phyloP scores from a whole-genome alignment of 2,113 vertebrate genomes.

The Anarhynchus alexandrinus region DNA sequence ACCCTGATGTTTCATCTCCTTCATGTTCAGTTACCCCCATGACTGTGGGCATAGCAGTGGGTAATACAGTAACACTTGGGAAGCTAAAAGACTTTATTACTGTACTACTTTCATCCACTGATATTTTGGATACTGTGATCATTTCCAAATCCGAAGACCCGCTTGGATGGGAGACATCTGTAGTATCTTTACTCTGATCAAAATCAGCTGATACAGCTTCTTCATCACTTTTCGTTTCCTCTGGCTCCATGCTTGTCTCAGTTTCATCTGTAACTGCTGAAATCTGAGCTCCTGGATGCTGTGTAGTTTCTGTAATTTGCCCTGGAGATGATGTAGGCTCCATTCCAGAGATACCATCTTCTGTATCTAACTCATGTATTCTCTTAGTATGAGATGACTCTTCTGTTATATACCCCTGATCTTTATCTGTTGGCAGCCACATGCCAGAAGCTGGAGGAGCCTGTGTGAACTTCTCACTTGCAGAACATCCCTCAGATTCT shows the following conservation, averaged over 20 bases:
- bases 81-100: neutral
- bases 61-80: neutral
- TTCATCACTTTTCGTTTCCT: neutral
- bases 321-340: conserved; percentile 9
- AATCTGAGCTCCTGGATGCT: neutral
- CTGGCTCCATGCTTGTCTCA: neutral
- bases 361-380: neutral
- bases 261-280: neutral
- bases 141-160: conserved; percentile 35
- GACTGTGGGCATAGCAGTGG: neutral
- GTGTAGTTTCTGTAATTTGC: neutral
- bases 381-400: neutral
- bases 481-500: neutral
- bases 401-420: conserved; percentile 21
- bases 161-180: neutral
- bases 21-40: neutral
- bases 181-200: neutral
- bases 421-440: neutral
- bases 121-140: conserved; percentile 47
- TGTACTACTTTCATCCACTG: conserved; percentile 18
- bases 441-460: neutral
- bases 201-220: conserved; percentile 2
- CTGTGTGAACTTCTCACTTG: neutral
- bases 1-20: neutral
- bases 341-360: conserved; percentile 57